Base-by-base conservation (phyloP, 2,888 invertebrate species). In the Sminthurides aquaticus region DNA sequence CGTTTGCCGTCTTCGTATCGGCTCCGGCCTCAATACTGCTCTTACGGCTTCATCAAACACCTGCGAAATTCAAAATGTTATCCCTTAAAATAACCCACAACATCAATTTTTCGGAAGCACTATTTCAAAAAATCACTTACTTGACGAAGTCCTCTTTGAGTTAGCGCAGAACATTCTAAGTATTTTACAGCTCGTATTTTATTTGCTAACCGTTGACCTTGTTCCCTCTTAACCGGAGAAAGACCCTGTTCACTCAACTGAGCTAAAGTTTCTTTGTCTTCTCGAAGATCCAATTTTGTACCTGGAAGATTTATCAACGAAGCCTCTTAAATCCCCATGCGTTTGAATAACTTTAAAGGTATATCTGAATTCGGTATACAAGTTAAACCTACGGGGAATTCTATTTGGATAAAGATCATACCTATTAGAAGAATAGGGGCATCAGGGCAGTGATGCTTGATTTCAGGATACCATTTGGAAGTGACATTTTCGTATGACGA, bases 391-490 rank as follows among this genome's bases (percentile, higher is more conserved):
- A n/a, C n/a, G n/a, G n/a, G 11, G 3, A 2, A 49, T 3, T 49
- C 22, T 2, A 20, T 24, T 5, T 60, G 34, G 22, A 24, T 49
- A 52, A 5, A 77, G 65, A 57, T 56, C 61, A 56, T 80, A 91
- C 97, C 97, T 80, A 98, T 96, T 81, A 99, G 86, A 79, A 99
- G 91, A 80, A 99, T 94, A 69, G 98, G 98, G 73, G 97, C 96
- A 83, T 98, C 97, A 69, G 98, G 97, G 84, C 98, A 99, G 80
- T 99, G 98, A 81, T 99, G 98, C 82, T 97, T 95, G 76, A 99
- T 96, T 86, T 99, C 99, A 74, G 98, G 98, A 82, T 95, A 95
- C 99, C 98, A 99, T 83, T 99, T 99, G 74, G 95, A 95, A 77
- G 93, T 93, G 71, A 99, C 96, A 85, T 98, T 99, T 84, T 98